A percentile compares a stretch with the other conserved stretches of the same genome.
phyloP scores from a whole-genome alignment of 1,140 invertebrate species.

The Bombus impatiens region DNA sequence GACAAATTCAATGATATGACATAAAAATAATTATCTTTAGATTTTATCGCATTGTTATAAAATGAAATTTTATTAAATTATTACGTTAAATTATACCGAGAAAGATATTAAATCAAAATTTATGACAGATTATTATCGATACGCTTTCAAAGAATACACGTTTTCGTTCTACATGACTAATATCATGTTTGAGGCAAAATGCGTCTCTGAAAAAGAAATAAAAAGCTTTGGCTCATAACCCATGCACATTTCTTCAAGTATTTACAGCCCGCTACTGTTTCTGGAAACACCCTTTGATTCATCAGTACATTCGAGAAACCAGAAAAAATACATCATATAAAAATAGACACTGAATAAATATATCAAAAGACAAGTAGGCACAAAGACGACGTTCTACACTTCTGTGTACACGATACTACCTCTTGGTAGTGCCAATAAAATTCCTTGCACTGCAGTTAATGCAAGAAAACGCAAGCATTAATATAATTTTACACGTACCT shows the following conservation, averaged over 20 bases:
- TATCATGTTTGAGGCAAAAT: background rate
- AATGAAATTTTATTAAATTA: too few species aligned
- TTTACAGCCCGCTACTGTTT: constrained; percentile 12
- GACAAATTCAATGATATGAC: too few species aligned
- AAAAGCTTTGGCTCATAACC: background rate
- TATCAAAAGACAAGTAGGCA: background rate
- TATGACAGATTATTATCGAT: too few species aligned
- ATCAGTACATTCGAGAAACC: background rate
- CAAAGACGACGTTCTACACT: background rate
- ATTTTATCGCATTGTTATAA: too few species aligned
- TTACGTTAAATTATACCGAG: too few species aligned
- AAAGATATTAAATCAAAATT: too few species aligned
- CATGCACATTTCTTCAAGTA: background rate
- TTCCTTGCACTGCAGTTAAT: background rate
- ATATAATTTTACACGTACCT: too few species aligned
- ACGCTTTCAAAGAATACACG: too few species aligned
- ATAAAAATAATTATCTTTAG: too few species aligned
- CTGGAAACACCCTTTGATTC: constrained; percentile 18
- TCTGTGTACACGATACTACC: constrained; percentile 40
- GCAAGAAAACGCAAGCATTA: too few species aligned
- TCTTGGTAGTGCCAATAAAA: constrained; percentile 37
- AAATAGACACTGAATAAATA: background rate
- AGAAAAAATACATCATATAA: background rate
- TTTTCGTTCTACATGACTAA: background rate
- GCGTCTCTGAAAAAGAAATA: background rate